Evolutionary conservation across 2,797 vertebrate species (phyloP), one percentile per base, ranked within the genome.

Genomic region (Parauchenoglanis punctatus): DNA sequence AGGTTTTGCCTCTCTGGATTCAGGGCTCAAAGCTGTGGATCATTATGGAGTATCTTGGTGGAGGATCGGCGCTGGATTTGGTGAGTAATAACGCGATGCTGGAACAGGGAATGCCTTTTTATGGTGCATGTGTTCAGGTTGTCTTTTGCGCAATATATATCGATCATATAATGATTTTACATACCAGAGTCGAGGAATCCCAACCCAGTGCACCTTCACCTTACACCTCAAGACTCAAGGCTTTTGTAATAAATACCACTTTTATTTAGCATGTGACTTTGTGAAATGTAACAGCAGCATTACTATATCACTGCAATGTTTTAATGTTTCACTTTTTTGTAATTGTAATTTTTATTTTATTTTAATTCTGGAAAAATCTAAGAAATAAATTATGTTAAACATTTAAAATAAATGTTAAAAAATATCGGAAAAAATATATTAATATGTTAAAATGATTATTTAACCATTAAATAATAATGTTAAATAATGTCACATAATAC

Each of bases 21-120:
- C 92, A 99, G 98, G 98, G 98, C 93, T 97, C 98, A 72, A 99
- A 99, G 93, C 93, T 99, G 93, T 99, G 98, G 98, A 99, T 99
- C 93, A 99, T 99, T 91, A 99, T 99, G 98, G 98, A 99, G 92
- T 99, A 99, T 91, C 95, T 99, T 54, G 98, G 98, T 1, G 98
- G 98, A 87, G 98, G 98, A 91, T 99, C 98, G 0, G 98, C 98
- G 0, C 95, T 99, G 91, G 98, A 99, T 93, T 93, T 99, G 89
- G 98, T 99, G 94, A 97, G 98, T 92, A 59, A 65, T 59, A 40
- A 78, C 31, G n/a, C 13, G 7, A 40, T 40, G 4, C 15, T 28
- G 7, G 12, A 25, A n/a, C 49, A 15, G 20, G 25, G 6, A 46
- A 73, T 3, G 25, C 0, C 15, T 67, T 31, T 67, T 67, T 65